Evolutionary conservation across 2,113 vertebrate genomes (phyloP).

Genomic region (Charina bottae): DNA sequence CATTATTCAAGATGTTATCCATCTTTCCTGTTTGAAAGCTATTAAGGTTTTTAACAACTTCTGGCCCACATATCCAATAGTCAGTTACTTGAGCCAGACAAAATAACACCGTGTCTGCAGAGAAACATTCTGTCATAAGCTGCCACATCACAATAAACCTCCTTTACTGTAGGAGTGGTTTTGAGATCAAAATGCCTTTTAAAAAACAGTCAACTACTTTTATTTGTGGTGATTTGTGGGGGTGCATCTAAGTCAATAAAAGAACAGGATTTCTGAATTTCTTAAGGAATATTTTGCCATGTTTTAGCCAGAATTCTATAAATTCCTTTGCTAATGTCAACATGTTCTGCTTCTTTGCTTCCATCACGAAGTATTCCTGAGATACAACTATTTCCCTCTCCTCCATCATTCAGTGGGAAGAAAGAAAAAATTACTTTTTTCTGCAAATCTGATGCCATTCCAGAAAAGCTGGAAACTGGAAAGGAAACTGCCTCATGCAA

Average conservation of each 20-base stretch:
- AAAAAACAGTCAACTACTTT: background rate
- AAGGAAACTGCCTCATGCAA: background rate
- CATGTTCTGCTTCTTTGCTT: background rate
- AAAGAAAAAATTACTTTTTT: background rate
- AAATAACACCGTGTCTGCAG: background rate
- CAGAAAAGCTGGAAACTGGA: background rate
- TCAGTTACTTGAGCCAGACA: background rate
- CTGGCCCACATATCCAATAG: background rate
- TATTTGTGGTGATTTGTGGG: background rate
- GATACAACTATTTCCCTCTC: background rate
- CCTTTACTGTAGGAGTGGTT: background rate
- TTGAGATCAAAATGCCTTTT: background rate
- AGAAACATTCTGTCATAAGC: background rate
- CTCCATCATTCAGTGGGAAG: background rate
- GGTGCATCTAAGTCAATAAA: background rate
- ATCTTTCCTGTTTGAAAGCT: background rate
- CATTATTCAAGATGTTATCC: background rate
- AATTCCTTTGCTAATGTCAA: background rate
- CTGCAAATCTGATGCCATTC: background rate
- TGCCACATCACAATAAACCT: background rate
- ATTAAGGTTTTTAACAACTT: background rate
- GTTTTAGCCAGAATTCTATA: background rate
- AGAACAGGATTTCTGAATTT: background rate
- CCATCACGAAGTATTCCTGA: background rate
- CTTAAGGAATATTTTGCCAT: background rate